phyloP scores from a whole-genome alignment of 1,140 invertebrate genomes.

The Atta cephalotes region DNA sequence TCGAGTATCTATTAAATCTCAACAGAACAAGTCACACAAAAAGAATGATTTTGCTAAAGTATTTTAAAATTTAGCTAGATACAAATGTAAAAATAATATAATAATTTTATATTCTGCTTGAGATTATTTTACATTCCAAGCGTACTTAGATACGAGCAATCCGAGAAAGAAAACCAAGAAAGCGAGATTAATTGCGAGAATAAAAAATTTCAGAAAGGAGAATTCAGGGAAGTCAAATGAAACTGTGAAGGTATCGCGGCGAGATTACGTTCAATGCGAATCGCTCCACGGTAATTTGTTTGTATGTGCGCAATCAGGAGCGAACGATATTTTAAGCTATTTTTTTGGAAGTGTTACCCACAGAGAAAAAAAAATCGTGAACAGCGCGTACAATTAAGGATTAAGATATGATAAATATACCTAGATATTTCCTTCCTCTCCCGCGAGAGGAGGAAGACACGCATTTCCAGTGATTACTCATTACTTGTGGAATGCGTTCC shows the following conservation, averaged over 20 bases:
- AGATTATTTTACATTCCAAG: background rate
- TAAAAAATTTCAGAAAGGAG: background rate
- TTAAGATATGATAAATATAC: background rate
- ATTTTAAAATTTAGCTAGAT: too few relatives aligned
- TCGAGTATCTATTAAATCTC: background rate
- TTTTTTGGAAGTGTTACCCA: background rate
- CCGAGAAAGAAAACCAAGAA: background rate
- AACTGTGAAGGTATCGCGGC: background rate
- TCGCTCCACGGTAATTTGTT: constrained; percentile 10
- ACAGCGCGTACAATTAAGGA: background rate
- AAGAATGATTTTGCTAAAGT: too few relatives aligned
- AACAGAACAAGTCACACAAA: too few relatives aligned
- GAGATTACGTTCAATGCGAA: background rate
- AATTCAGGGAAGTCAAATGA: constrained; percentile 8
- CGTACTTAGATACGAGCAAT: background rate
- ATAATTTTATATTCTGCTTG: too few relatives aligned
- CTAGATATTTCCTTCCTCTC: too few relatives aligned
- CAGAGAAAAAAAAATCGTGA: background rate
- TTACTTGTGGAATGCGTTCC: constrained; percentile 67
- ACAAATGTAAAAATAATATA: too few relatives aligned
- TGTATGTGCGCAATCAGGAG: constrained; percentile 23
- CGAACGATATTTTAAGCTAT: background rate
- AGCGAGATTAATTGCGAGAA: background rate
- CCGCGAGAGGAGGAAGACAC: background rate
- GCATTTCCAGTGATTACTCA: constrained; percentile 71